Evolutionary conservation across 2,888 invertebrate genomes (phyloP).

Genomic region (Drosophila limbata): DNA sequence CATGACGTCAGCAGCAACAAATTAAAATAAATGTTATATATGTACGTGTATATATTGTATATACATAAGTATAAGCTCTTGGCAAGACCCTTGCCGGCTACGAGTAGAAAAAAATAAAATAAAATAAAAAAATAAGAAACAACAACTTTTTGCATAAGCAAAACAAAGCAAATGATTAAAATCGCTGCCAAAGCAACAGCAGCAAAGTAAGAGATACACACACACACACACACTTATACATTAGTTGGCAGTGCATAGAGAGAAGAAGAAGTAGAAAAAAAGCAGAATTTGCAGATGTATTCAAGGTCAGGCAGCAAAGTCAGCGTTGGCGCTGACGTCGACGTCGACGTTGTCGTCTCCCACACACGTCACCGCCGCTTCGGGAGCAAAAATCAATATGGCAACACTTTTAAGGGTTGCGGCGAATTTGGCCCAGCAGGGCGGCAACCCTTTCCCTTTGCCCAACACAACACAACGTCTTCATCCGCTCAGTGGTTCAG

Average conservation of each 20-base stretch:
- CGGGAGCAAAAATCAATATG: constrained; percentile 70
- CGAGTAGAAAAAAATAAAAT: not conserved
- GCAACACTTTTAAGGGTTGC: constrained; percentile 80
- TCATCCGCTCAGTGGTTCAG: constrained; percentile 69
- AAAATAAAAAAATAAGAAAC: constrained; percentile 2
- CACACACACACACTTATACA: constrained; percentile 26
- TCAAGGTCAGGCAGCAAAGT: constrained; percentile 77
- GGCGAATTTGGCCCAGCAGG: constrained; percentile 61
- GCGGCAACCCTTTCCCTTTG: constrained; percentile 31
- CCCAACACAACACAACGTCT: not conserved
- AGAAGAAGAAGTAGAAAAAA: constrained; percentile 30
- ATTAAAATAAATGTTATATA: constrained; percentile 47
- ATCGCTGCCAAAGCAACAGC: constrained; percentile 51
- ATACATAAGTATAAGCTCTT: constrained; percentile 28
- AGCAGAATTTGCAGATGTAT: constrained; percentile 66
- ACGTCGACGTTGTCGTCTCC: constrained; percentile 35
- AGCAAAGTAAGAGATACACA: constrained; percentile 43
- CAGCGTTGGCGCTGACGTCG: constrained; percentile 46
- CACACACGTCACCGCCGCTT: constrained; percentile 26
- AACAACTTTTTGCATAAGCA: constrained; percentile 44
- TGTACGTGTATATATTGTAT: not conserved
- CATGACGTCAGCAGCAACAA: constrained; percentile 61
- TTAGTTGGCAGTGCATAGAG: constrained; percentile 67
- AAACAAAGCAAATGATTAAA: constrained; percentile 59
- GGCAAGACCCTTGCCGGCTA: constrained; percentile 41